Conservation (phyloP, 2,797 vertebrate species). For the Sphaeramia orbicularis region DNA sequence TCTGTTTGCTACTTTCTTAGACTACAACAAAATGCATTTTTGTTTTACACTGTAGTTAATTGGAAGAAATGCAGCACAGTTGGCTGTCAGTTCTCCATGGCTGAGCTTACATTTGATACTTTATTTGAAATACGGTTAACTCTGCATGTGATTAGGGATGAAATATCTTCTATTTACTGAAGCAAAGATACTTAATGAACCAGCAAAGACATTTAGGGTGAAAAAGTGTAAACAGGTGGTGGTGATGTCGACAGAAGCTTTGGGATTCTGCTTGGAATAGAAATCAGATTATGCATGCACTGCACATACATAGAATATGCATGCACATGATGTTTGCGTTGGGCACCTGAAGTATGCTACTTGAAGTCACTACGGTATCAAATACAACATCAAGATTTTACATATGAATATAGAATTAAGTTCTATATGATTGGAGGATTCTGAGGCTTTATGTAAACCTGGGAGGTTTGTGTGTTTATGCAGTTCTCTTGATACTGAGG, state of each 20-base stretch:
- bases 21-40: constrained; percentile 27
- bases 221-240: constrained; percentile 13
- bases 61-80: constrained; percentile 30
- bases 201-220: constrained; percentile 16
- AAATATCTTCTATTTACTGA: constrained; percentile 23
- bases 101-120: constrained; percentile 39
- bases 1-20: constrained; percentile 23
- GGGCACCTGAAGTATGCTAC: too few relatives aligned
- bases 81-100: constrained; percentile 37
- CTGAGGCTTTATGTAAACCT: constrained; percentile 1
- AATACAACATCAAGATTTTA: too few relatives aligned
- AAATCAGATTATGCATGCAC: constrained; percentile 4
- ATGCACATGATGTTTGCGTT: too few relatives aligned
- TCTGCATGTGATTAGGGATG: constrained; percentile 29
- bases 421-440: background rate
- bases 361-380: too few relatives aligned
- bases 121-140: constrained; percentile 37
- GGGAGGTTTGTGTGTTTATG: too few relatives aligned
- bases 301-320: too few relatives aligned
- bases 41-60: constrained; percentile 47
- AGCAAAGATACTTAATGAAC: constrained; percentile 19
- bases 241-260: background rate
- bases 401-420: background rate
- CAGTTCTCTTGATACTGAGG: background rate
- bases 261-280: background rate